Base-by-base conservation (phyloP, 2,888 invertebrate genomes). In the Folsomia manolachei region DNA sequence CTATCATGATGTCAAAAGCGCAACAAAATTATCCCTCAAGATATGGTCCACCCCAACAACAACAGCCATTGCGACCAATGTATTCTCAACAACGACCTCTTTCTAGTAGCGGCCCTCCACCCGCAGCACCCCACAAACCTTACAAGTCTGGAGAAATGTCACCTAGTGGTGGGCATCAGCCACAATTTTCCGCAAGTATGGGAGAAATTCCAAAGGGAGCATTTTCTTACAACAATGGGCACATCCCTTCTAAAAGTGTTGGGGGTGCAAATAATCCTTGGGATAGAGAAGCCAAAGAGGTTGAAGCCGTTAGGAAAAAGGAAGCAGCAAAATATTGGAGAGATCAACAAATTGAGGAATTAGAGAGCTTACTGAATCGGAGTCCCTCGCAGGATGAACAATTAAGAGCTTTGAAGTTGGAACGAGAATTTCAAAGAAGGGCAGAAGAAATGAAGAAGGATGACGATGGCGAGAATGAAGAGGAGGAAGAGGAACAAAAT, bases 221-320 rank as follows among this genome's bases (percentile, higher is more conserved):
- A 27, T 90, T 77, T 67, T 71, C 75, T 14, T 79, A 77, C 39
- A 77, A 80, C 70, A 73, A 73, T 26, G 70, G 67, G 61, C 65
- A 71, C 21, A 72, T 70, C 1, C 66, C 69, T 51, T n/a, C n/a
- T n/a, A 72, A 64, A 21, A 70, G 73, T 18, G 63, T 24, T 4
- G 11, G 53, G 71, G 71, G 4, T 68, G 61, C 75, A 27, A 84
- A 89, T 81, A 93, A 93, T 87, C 95, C 95, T 1, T 96, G 96
- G 96, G 94, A 95, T 82, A 87, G 95, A 26, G 96, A 96, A 85
- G 95, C 95, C 84, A 90, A 92, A 81, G 96, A 96, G 86, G 90
- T 91, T 1, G 80, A 80, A 71, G 78, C 77, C 26, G 69, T 90
- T 80, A 86, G 90, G 68, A 86, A 91, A 71, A 86, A 91, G 74